These are phyloP conservation scores for Lasioglossum malachurum DNA, from an alignment of 2,888 invertebrate genomes.

Conservation along the genomic window DNA sequence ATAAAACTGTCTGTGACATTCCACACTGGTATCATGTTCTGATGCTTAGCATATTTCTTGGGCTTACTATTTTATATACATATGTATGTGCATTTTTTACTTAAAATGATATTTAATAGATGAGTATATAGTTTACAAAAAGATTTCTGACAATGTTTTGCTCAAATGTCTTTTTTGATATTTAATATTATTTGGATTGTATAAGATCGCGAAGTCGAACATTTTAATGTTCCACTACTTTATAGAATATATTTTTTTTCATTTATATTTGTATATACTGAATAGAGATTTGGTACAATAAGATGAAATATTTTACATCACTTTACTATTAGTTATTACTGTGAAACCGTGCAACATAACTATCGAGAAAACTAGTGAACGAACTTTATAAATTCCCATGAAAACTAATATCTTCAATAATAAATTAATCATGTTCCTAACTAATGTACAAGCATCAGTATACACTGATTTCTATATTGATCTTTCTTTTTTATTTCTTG, in stretches of 20 bases:
- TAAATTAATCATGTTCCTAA: slow-evolving; percentile 14
- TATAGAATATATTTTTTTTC: slow-evolving; percentile 21
- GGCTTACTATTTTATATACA: slow-evolving; percentile 71
- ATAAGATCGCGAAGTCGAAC: slow-evolving; percentile 13
- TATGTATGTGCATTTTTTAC: slow-evolving; percentile 67
- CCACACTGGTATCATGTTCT: slow-evolving; percentile 61
- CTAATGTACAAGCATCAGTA: slow-evolving; percentile 11
- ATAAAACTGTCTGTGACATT: slow-evolving; percentile 63
- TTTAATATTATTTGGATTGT: slow-evolving; percentile 31
- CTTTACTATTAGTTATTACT: slow-evolving; percentile 17
- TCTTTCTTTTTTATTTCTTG: slow-evolving; percentile 6
- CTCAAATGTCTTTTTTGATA: slow-evolving; percentile 36
- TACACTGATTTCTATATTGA: background rate
- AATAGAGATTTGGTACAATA: slow-evolving; percentile 28
- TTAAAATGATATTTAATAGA: slow-evolving; percentile 63
- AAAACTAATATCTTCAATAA: background rate
- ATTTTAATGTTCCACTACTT: slow-evolving; percentile 34
- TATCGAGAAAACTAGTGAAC: slow-evolving; percentile 1
- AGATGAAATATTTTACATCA: slow-evolving; percentile 19
- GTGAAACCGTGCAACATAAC: slow-evolving; percentile 12
- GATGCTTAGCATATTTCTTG: slow-evolving; percentile 54
- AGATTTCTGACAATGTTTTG: slow-evolving; percentile 41
- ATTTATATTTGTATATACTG: slow-evolving; percentile 33
- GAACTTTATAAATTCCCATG: background rate
- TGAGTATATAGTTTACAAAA: slow-evolving; percentile 39